Evolutionary conservation across 2,797 vertebrate genomes (phyloP).

Genomic region (Babyrousa celebensis): DNA sequence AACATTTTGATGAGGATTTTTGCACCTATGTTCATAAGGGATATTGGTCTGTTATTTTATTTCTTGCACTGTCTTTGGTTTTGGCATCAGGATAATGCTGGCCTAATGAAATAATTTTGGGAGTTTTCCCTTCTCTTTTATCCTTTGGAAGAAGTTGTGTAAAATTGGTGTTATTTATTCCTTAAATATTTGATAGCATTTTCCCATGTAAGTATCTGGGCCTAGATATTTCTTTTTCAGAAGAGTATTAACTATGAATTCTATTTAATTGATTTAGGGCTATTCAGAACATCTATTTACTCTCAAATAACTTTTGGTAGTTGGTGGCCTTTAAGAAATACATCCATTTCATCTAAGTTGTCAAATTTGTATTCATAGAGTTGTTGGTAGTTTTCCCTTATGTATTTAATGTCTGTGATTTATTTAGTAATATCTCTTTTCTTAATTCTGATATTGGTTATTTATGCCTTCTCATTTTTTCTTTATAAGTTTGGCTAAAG

Average conservation of each 20-base stretch:
- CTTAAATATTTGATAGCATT: neutral
- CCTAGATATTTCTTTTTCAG: neutral
- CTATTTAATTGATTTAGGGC: no score
- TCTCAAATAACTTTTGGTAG: neutral
- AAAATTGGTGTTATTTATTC: neutral
- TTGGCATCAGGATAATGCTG: neutral
- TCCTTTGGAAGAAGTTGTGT: neutral
- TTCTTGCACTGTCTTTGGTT: neutral
- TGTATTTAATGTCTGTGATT: neutral
- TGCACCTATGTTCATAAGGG: neutral
- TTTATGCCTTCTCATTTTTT: neutral
- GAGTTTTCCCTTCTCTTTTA: neutral
- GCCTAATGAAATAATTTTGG: neutral
- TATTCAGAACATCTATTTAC: neutral
- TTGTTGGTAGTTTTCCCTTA: neutral
- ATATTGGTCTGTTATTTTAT: neutral
- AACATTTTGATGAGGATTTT: neutral
- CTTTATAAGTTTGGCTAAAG: neutral
- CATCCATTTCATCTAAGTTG: neutral
- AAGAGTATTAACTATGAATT: neutral
- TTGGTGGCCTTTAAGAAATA: neutral
- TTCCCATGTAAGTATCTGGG: neutral
- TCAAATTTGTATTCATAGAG: neutral
- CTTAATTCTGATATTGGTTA: neutral
- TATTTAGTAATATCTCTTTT: neutral